phyloP scores from a whole-genome alignment of 2,113 vertebrate species.

The Bubo bubo region DNA sequence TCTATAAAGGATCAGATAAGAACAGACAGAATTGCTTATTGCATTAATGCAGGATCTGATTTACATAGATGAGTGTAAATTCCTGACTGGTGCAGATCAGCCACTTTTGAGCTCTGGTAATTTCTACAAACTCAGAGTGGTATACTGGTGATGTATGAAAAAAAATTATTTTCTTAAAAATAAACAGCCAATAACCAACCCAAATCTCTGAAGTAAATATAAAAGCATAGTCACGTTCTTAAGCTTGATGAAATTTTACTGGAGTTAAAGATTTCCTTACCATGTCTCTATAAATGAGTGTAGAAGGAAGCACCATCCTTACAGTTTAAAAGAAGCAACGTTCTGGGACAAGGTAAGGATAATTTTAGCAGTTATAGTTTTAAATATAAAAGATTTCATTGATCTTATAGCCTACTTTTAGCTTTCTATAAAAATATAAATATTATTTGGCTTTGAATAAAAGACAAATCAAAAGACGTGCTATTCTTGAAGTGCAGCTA shows the following conservation, averaged over 20 bases:
- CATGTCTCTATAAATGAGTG: background rate
- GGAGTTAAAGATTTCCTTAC: background rate
- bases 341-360: background rate
- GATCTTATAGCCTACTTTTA: background rate
- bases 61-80: background rate
- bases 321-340: background rate
- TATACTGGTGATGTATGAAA: background rate
- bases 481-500: background rate
- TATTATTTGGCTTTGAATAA: background rate
- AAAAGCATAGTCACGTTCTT: background rate
- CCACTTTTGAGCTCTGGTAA: background rate
- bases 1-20: background rate
- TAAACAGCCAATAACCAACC: background rate
- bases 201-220: background rate
- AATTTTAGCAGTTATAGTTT: background rate
- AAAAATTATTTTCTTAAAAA: background rate
- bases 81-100: background rate
- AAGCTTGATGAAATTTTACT: background rate
- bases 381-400: background rate
- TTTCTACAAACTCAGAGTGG: background rate
- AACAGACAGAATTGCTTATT: background rate
- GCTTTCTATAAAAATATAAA: background rate
- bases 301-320: background rate
- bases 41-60: background rate
- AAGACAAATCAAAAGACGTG: background rate